These are phyloP conservation scores for Drosophila algonquin DNA, from an alignment of 2,888 invertebrate species.

Conservation along the genomic window DNA sequence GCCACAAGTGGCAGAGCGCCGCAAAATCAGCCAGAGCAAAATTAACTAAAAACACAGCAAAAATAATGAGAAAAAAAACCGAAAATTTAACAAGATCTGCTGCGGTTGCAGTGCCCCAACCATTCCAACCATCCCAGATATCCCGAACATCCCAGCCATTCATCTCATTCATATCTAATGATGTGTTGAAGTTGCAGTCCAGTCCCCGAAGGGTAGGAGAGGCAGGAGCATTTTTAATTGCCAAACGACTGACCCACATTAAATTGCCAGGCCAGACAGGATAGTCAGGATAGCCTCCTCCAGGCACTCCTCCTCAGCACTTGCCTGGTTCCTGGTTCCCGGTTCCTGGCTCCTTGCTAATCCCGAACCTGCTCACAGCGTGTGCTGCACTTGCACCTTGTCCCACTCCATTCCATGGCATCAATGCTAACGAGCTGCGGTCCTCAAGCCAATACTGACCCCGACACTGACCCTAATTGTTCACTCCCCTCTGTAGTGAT, in stretches of 20 bases:
- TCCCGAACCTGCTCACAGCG: not conserved
- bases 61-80: not conserved
- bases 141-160: not conserved
- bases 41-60: not conserved
- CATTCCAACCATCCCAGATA: not conserved
- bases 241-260: slow-evolving; percentile 58
- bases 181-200: slow-evolving; percentile 64
- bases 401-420: not conserved
- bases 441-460: not conserved
- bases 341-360: not conserved
- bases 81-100: slow-evolving; percentile 19
- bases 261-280: slow-evolving; percentile 39
- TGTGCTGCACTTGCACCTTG: not conserved
- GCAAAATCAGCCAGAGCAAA: not conserved
- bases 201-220: slow-evolving; percentile 4
- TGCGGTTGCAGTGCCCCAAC: not conserved
- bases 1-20: not conserved
- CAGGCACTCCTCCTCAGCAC: not conserved
- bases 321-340: not conserved
- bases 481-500: slow-evolving; percentile 16
- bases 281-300: slow-evolving; percentile 4
- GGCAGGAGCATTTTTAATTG: slow-evolving; percentile 51
- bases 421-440: slow-evolving; percentile 6
- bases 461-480: slow-evolving; percentile 38
- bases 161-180: slow-evolving; percentile 49